These are phyloP conservation scores for Hipposideros larvatus DNA, from an alignment of 2,797 vertebrate genomes.

Conservation along the genomic window DNA sequence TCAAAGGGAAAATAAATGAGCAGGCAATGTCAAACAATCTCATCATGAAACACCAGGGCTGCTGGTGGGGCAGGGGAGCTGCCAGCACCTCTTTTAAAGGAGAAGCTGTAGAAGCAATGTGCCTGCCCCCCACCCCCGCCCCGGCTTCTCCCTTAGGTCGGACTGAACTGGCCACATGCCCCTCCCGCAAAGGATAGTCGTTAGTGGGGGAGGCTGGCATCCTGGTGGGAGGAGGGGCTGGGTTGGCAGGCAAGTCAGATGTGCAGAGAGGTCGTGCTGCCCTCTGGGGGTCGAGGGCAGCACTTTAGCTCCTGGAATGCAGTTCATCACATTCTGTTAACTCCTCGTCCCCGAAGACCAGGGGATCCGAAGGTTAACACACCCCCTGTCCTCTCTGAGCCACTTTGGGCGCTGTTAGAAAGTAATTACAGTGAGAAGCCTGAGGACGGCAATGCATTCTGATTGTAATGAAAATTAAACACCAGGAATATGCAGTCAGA, in stretches of 20 bases:
- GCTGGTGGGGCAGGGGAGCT: not conserved
- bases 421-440: not conserved
- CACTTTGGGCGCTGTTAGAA: not conserved
- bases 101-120: not conserved
- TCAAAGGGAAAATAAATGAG: slow-evolving; percentile 72
- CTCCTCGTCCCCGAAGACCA: not conserved
- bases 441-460: not conserved
- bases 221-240: fast-evolving
- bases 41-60: not conserved
- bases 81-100: not conserved
- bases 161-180: fast-evolving
- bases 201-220: not conserved
- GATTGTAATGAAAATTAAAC: slow-evolving; percentile 22
- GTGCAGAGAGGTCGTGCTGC: not conserved
- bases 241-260: not conserved
- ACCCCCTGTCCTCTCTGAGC: not conserved
- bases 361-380: not conserved
- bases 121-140: not conserved
- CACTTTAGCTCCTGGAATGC: not conserved
- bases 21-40: slow-evolving; percentile 1
- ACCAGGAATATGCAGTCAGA: not conserved
- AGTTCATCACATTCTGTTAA: not conserved
- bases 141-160: fast-evolving
- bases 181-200: fast-evolving
- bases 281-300: not conserved